Conservation (phyloP, 2,113 vertebrate species). For the Thamnaconus septentrionalis region DNA sequence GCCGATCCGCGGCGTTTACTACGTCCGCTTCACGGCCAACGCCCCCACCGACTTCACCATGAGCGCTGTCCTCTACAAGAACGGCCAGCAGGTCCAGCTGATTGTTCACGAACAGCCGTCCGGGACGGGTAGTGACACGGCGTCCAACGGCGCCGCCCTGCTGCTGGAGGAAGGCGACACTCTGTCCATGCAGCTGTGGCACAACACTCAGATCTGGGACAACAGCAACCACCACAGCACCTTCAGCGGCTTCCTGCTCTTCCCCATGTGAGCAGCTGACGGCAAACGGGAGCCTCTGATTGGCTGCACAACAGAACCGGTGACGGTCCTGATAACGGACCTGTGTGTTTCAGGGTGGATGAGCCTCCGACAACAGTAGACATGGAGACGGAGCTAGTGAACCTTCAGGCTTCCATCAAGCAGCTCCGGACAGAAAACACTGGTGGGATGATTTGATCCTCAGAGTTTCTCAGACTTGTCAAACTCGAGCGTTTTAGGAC, state of each 20-base stretch:
- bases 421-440: slow-evolving; percentile 17
- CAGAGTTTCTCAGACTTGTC: too few species aligned
- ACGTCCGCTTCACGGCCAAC: slow-evolving; percentile 59
- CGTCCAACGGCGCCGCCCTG: slow-evolving; percentile 29
- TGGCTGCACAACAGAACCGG: too few species aligned
- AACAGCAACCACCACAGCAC: too few species aligned
- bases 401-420: slow-evolving; percentile 7
- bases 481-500: too few species aligned
- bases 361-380: not conserved
- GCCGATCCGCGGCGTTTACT: slow-evolving; percentile 56
- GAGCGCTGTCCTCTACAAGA: slow-evolving; percentile 60
- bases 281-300: too few species aligned
- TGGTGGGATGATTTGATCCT: not conserved
- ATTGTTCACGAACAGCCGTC: slow-evolving; percentile 53
- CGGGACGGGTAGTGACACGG: slow-evolving; percentile 60
- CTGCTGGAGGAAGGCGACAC: too few species aligned
- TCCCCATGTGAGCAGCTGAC: too few species aligned
- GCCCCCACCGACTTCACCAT: slow-evolving; percentile 37
- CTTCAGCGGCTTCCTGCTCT: too few species aligned
- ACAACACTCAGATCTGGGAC: too few species aligned
- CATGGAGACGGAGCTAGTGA: not conserved
- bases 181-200: too few species aligned
- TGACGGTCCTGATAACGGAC: not conserved
- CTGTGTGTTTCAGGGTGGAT: slow-evolving; percentile 16
- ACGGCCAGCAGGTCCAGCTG: not conserved